Evolutionary conservation across 2,113 vertebrate genomes (phyloP).

Genomic region (Notothenia coriiceps): DNA sequence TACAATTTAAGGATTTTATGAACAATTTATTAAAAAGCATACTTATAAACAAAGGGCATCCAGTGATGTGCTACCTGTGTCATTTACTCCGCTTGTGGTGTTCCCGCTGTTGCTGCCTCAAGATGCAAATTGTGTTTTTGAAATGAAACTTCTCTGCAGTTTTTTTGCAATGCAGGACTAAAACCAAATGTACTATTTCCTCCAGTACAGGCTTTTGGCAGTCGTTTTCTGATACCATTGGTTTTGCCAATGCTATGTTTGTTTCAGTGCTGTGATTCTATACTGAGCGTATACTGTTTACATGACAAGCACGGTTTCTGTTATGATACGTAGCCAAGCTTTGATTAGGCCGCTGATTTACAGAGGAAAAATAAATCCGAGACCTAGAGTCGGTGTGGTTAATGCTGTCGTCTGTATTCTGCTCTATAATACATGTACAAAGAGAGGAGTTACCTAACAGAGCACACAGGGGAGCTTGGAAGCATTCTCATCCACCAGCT

Average conservation of each 20-base stretch:
- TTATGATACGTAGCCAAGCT: not conserved
- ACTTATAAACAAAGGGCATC: conserved; percentile 5
- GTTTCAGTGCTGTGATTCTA: conserved; percentile 2
- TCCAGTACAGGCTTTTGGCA: not conserved
- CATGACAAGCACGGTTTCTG: not conserved
- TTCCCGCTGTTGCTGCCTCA: not conserved
- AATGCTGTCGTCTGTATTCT: conserved; percentile 61
- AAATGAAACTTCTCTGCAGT: not conserved
- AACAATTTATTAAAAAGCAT: not conserved
- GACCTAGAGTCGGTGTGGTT: not conserved
- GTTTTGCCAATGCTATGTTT: conserved; percentile 8
- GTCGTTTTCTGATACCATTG: not conserved
- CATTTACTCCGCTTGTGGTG: conserved; percentile 14
- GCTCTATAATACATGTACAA: conserved; percentile 33
- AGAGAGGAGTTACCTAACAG: conserved; percentile 45
- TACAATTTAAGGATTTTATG: no score
- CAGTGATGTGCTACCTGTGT: not conserved
- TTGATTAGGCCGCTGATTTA: conserved; percentile 39
- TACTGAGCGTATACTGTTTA: not conserved
- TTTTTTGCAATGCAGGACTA: not conserved
- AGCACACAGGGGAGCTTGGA: conserved; percentile 52
- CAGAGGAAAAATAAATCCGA: conserved; percentile 42
- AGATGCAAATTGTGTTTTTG: conserved; percentile 22
- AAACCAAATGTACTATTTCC: conserved; percentile 12
- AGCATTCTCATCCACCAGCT: conserved; percentile 73